phyloP scores from a whole-genome alignment of 2,888 invertebrate genomes.

The Cyclophora punctaria region DNA sequence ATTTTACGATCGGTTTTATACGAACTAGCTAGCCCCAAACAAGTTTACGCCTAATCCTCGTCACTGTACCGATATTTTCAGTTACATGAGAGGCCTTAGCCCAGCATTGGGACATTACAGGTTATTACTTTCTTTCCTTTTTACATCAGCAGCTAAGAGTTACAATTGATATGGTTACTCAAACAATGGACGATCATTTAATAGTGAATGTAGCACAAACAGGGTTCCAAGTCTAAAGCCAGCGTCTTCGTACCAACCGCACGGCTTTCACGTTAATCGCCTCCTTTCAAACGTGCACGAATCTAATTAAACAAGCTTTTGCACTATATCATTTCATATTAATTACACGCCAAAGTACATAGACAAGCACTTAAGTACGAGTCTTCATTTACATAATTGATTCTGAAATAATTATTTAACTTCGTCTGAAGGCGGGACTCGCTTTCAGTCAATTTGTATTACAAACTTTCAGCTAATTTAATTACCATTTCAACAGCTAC shows the following conservation, averaged over 20 bases:
- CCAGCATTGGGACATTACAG: too few species aligned
- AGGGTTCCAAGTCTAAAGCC: constrained; percentile 7
- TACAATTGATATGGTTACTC: too few species aligned
- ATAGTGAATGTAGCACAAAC: constrained; percentile 6
- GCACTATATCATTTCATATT: constrained; percentile 46
- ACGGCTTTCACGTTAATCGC: constrained; percentile 55
- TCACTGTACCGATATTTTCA: too few species aligned
- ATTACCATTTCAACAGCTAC: constrained; percentile 1
- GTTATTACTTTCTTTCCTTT: too few species aligned
- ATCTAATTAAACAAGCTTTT: constrained; percentile 63
- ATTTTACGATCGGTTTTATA: too few species aligned
- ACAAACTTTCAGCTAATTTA: constrained; percentile 12
- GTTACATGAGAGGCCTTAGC: too few species aligned
- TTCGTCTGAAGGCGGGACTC: constrained; percentile 7
- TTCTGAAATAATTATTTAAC: constrained; percentile 15
- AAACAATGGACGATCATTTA: too few species aligned
- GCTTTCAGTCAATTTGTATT: constrained; percentile 12
- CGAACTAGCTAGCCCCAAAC: too few species aligned
- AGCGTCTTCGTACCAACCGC: constrained; percentile 27
- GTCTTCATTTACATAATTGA: constrained; percentile 14
- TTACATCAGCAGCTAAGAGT: too few species aligned
- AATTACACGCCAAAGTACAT: constrained; percentile 30
- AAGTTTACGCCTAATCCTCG: too few species aligned
- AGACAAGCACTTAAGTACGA: constrained; percentile 15
- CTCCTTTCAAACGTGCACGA: constrained; percentile 52